These are phyloP conservation scores for Rhinogobio ventralis DNA, from an alignment of 2,797 vertebrate species.

Conservation along the genomic window DNA sequence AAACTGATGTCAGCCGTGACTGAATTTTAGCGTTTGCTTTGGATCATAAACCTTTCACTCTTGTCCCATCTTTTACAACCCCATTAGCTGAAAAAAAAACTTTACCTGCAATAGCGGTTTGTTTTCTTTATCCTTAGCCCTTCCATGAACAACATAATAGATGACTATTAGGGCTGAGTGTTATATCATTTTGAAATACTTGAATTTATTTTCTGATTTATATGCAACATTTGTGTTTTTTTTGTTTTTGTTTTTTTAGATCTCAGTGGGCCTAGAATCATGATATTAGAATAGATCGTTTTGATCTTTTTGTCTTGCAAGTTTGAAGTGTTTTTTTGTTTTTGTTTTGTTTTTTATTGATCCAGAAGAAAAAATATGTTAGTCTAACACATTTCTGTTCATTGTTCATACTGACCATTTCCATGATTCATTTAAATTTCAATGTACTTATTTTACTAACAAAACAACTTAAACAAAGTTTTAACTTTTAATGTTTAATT, in stretches of 20 bases:
- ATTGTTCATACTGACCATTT: neutral
- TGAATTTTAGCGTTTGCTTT: slow-evolving; percentile 1
- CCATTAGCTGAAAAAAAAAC: neutral
- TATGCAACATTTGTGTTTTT: neutral
- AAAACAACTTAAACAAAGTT: too few species aligned
- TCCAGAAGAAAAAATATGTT: neutral
- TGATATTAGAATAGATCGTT: neutral
- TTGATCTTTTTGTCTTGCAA: neutral
- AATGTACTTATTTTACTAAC: too few species aligned
- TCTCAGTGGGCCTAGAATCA: neutral
- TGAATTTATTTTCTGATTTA: neutral
- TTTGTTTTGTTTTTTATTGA: neutral
- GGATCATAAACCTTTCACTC: slow-evolving; percentile 20
- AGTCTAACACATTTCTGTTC: too few species aligned
- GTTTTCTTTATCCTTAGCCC: neutral
- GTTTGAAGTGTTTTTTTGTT: too few species aligned
- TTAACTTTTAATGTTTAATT: too few species aligned
- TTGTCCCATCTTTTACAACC: slow-evolving; percentile 26
- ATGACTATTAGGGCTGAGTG: neutral
- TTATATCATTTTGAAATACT: neutral
- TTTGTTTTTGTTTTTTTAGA: too few species aligned
- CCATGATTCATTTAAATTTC: too few species aligned
- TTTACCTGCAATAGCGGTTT: neutral
- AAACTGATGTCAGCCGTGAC: slow-evolving; percentile 49
- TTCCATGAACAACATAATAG: neutral